These are phyloP conservation scores for Formica aserva DNA, from an alignment of 2,888 invertebrate genomes.

Conservation along the genomic window DNA sequence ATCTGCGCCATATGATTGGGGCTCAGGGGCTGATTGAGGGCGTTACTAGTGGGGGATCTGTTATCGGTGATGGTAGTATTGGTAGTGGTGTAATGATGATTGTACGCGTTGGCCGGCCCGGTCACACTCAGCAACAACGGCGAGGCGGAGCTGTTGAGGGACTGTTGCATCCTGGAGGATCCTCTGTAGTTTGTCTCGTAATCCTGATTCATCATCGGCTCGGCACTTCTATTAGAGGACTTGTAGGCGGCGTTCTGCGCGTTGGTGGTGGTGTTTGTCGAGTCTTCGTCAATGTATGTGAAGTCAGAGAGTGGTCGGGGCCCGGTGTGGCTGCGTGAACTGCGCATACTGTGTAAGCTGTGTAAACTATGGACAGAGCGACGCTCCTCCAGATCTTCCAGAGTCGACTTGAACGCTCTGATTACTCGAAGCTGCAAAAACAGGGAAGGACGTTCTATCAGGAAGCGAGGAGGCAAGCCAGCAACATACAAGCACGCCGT, in stretches of 20 bases:
- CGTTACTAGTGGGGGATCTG: slow-evolving; percentile 76
- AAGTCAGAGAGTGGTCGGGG: slow-evolving; percentile 93
- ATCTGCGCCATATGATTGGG: slow-evolving; percentile 78
- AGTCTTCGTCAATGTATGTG: slow-evolving; percentile 93
- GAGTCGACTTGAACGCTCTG: slow-evolving; percentile 99
- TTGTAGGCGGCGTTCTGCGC: slow-evolving; percentile 82
- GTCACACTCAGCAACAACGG: slow-evolving; percentile 84
- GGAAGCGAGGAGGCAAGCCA: slow-evolving; percentile 84
- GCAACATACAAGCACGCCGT: slow-evolving; percentile 83
- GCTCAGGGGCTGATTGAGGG: slow-evolving; percentile 76
- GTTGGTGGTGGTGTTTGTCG: slow-evolving; percentile 82
- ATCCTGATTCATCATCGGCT: slow-evolving; percentile 88
- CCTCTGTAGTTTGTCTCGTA: slow-evolving; percentile 86
- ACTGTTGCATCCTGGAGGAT: slow-evolving; percentile 76
- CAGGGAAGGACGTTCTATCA: slow-evolving; percentile 87
- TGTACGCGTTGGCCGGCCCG: slow-evolving; percentile 79
- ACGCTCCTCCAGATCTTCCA: slow-evolving; percentile 99
- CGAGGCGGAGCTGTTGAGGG: slow-evolving; percentile 83
- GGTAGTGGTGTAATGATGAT: slow-evolving; percentile 79
- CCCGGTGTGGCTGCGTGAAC: slow-evolving; percentile 92
- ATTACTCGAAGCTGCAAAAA: slow-evolving; percentile 99
- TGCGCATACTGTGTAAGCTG: slow-evolving; percentile 95
- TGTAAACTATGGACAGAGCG: slow-evolving; percentile 99
- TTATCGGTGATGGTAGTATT: slow-evolving; percentile 75
- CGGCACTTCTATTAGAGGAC: slow-evolving; percentile 87